phyloP scores from a whole-genome alignment of 2,113 vertebrate species.

The Burhinus bistriatus region DNA sequence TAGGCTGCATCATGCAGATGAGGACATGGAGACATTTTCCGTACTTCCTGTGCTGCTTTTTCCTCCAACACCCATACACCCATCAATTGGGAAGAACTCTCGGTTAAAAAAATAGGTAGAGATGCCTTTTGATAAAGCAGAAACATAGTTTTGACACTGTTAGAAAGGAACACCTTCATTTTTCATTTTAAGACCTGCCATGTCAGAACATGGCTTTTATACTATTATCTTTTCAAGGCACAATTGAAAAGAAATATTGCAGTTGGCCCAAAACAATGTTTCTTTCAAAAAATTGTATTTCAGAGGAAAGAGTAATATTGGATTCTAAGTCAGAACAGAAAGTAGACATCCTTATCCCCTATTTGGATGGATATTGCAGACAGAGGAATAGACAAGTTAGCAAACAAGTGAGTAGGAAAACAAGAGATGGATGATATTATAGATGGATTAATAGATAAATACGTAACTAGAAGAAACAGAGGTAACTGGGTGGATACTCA shows the following conservation, averaged over 20 bases:
- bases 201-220: not conserved
- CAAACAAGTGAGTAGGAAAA: not conserved
- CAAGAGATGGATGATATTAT: not conserved
- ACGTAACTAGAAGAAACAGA: not conserved
- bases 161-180: not conserved
- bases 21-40: not conserved
- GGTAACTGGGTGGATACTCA: not conserved
- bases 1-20: not conserved
- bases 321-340: not conserved
- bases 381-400: not conserved
- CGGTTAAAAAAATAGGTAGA: not conserved
- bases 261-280: not conserved
- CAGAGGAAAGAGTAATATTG: not conserved
- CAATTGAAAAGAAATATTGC: conserved; percentile 3
- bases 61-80: not conserved
- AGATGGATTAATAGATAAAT: not conserved
- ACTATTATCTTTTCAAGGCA: conserved; percentile 1
- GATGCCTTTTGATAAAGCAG: not conserved
- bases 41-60: not conserved
- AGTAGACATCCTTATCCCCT: not conserved
- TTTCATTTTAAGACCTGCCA: not conserved
- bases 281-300: not conserved
- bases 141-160: not conserved
- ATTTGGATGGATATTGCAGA: not conserved
- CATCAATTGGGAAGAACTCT: not conserved